phyloP scores from a whole-genome alignment of 2,888 invertebrate genomes.

The Cyclophora albipunctata region DNA sequence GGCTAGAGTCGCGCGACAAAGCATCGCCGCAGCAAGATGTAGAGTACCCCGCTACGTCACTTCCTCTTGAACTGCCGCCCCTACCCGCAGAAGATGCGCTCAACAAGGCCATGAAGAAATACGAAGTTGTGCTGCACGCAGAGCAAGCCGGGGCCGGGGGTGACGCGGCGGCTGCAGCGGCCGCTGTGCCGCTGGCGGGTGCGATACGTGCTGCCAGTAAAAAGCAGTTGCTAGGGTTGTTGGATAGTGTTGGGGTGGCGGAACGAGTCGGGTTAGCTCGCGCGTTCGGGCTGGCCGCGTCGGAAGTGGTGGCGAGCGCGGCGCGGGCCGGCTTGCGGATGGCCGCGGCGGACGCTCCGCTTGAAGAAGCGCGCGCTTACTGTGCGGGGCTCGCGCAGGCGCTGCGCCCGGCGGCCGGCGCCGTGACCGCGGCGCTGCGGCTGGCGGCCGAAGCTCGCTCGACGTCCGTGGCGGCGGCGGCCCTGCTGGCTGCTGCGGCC shows the following conservation, averaged over 20 bases:
- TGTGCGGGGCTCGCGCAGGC: conserved; percentile 24
- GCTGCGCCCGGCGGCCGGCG: conserved; percentile 7
- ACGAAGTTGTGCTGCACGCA: not conserved
- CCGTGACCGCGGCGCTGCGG: conserved; percentile 16
- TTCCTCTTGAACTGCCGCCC: conserved; percentile 68
- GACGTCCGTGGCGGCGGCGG: conserved; percentile 19
- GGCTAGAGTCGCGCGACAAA: conserved; percentile 60
- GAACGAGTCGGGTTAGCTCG: conserved; percentile 18
- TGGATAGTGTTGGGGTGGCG: conserved; percentile 67
- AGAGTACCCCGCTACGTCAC: not conserved
- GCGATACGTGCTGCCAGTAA: conserved; percentile 80
- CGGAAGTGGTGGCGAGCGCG: conserved; percentile 29
- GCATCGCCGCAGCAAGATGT: too few relatives aligned
- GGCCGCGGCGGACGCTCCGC: conserved; percentile 25
- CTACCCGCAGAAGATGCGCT: not conserved
- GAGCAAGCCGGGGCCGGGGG: conserved; percentile 83
- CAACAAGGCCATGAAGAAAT: not conserved
- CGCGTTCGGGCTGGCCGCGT: conserved; percentile 37
- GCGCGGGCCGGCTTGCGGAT: conserved; percentile 35
- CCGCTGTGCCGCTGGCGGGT: conserved; percentile 82
- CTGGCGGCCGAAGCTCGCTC: conserved; percentile 27
- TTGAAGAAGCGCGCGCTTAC: conserved; percentile 13
- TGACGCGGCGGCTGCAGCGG: conserved; percentile 78
- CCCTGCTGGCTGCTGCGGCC: conserved; percentile 27
- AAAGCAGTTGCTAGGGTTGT: conserved; percentile 82